phyloP scores from a whole-genome alignment of 2,113 vertebrate species.

The Zonotrichia leucophrys region DNA sequence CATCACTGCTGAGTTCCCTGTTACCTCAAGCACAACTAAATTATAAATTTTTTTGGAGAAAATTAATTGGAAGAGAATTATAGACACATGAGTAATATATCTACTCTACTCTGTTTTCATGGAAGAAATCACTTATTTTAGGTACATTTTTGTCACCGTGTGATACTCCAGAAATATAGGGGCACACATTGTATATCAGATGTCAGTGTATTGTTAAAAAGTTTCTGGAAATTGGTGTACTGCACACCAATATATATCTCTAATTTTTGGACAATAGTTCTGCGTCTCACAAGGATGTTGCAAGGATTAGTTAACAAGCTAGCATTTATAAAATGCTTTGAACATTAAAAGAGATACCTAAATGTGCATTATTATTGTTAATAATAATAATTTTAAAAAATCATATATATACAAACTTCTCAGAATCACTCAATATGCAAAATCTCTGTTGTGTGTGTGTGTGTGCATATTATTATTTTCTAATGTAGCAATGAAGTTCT shows the following conservation, averaged over 20 bases:
- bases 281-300: neutral
- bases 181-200: neutral
- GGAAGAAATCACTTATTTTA: neutral
- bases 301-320: constrained; percentile 20
- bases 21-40: neutral
- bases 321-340: constrained; percentile 29
- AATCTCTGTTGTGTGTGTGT: neutral
- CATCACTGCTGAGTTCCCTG: neutral
- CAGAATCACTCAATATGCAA: constrained; percentile 9
- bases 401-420: neutral
- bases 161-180: neutral
- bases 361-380: neutral
- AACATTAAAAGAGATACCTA: constrained; percentile 26
- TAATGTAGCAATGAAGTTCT: neutral
- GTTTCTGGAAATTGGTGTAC: neutral
- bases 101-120: neutral
- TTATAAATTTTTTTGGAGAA: neutral
- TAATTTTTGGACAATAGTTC: constrained; percentile 16
- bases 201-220: neutral
- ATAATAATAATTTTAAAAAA: too few relatives aligned
- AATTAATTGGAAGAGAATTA: neutral
- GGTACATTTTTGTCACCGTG: neutral
- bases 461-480: neutral
- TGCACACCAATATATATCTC: neutral
- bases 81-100: neutral